Evolutionary conservation across 30 jellyfish, hydroid and myxozoan species (phyloP).

Genomic region (Aurelia coerulea): DNA sequence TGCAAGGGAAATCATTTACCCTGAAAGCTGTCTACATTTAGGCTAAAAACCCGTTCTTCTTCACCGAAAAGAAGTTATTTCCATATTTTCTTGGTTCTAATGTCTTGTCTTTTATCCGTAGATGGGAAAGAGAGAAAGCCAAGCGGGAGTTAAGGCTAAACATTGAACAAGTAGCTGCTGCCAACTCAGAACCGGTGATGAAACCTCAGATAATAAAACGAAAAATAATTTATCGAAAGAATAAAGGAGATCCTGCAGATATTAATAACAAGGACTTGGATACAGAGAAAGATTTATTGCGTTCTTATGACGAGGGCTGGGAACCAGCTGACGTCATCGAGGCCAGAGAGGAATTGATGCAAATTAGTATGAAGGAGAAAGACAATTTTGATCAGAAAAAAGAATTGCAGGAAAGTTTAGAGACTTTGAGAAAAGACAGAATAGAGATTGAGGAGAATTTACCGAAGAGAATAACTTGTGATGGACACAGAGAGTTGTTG

Average conservation of each 20-base stretch:
- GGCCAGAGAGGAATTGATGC: slow-evolving; percentile 90
- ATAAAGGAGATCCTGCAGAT: slow-evolving; percentile 27
- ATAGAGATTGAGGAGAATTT: slow-evolving; percentile 65
- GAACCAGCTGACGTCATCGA: slow-evolving; percentile 98
- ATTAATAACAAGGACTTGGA: slow-evolving; percentile 56
- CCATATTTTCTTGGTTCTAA: too few relatives aligned
- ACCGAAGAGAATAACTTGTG: slow-evolving; percentile 79
- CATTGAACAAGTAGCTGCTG: slow-evolving; percentile 40
- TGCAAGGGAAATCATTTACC: too few relatives aligned
- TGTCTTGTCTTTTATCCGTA: background rate
- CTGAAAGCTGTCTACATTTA: too few relatives aligned
- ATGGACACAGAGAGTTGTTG: slow-evolving; percentile 86
- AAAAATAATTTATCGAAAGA: slow-evolving; percentile 38
- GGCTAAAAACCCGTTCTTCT: too few relatives aligned
- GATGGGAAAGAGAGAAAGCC: slow-evolving; percentile 98
- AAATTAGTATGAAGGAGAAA: slow-evolving; percentile 53
- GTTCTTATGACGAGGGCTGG: slow-evolving; percentile 80
- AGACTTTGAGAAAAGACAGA: slow-evolving; percentile 58
- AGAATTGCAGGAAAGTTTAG: slow-evolving; percentile 70
- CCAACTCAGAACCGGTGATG: slow-evolving; percentile 24
- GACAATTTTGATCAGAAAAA: slow-evolving; percentile 70
- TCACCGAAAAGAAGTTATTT: too few relatives aligned
- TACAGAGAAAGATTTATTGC: slow-evolving; percentile 60
- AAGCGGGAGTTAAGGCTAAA: slow-evolving; percentile 67
- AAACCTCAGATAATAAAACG: slow-evolving; percentile 40